Percentiles rank a stretch among this genome's conserved stretches.
These are phyloP conservation scores for Sinocyclocheilus anophthalmus DNA, from an alignment of 2,113 vertebrate genomes.

Conservation along the genomic window DNA sequence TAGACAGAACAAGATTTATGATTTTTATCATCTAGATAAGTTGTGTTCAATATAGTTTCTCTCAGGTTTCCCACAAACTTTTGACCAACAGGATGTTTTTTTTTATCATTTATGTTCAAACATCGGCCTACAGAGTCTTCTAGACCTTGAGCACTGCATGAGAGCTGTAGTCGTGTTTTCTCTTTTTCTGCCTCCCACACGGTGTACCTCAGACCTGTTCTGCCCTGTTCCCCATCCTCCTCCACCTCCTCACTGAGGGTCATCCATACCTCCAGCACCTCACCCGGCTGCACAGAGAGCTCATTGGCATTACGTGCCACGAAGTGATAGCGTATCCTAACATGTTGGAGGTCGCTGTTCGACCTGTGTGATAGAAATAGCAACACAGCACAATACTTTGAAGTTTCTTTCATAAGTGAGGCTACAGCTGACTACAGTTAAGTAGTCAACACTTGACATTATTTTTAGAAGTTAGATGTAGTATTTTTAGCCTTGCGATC, in stretches of 20 bases:
- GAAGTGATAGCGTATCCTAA: slow-evolving; percentile 91
- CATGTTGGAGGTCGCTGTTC: slow-evolving; percentile 78
- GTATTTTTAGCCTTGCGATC: neutral
- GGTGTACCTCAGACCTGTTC: slow-evolving; percentile 9
- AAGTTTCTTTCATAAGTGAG: neutral
- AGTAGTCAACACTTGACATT: neutral
- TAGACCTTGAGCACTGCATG: neutral
- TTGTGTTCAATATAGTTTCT: neutral
- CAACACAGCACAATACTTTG: neutral
- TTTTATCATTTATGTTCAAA: neutral
- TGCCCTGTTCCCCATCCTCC: slow-evolving; percentile 8
- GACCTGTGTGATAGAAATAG: slow-evolving; percentile 70
- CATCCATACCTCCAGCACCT: slow-evolving; percentile 85
- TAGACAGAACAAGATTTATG: neutral
- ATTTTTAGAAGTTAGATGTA: slow-evolving; percentile 6
- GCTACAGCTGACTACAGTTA: neutral
- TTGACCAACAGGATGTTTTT: neutral
- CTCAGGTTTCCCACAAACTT: neutral
- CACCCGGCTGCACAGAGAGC: slow-evolving; percentile 90
- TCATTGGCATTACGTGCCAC: slow-evolving; percentile 91
- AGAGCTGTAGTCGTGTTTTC: neutral
- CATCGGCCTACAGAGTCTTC: neutral
- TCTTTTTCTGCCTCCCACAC: slow-evolving; percentile 18
- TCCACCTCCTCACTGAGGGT: slow-evolving; percentile 27
- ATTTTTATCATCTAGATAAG: neutral